A percentile compares a stretch with the other conserved stretches of the same genome.
phyloP scores from a whole-genome alignment of 1,140 invertebrate species.

The Drosophila pseudoobscura region DNA sequence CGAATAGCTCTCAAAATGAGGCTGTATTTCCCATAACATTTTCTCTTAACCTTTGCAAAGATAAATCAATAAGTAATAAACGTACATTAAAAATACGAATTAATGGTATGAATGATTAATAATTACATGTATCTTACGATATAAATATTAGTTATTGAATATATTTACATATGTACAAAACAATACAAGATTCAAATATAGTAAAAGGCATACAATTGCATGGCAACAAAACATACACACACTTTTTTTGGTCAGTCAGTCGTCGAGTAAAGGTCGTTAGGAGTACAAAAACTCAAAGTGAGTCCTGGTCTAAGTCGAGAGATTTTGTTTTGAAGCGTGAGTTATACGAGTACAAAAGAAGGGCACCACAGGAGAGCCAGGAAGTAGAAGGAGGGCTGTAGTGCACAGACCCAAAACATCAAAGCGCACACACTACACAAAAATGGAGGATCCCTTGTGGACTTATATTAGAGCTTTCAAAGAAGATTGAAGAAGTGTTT shows the following conservation, averaged over 20 bases:
- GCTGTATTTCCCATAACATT: background rate
- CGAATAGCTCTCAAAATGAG: no score
- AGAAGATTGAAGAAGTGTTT: no score
- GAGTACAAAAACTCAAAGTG: background rate
- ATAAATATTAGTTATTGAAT: slow-evolving; percentile 11
- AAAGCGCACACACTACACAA: slow-evolving; percentile 15
- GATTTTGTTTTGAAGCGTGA: slow-evolving; percentile 5
- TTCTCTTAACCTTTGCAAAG: background rate
- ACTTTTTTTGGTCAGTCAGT: slow-evolving; percentile 44
- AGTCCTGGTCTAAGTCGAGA: slow-evolving; percentile 13
- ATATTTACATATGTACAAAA: slow-evolving; percentile 40
- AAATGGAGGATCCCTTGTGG: background rate
- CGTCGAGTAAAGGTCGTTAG: slow-evolving; percentile 31
- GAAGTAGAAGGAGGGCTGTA: background rate
- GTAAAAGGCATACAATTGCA: slow-evolving; percentile 79
- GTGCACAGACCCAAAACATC: slow-evolving; percentile 22
- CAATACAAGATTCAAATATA: slow-evolving; percentile 48
- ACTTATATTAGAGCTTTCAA: background rate
- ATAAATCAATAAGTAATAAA: slow-evolving; percentile 32
- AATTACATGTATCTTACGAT: slow-evolving; percentile 3
- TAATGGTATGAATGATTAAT: background rate
- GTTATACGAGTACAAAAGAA: slow-evolving; percentile 1
- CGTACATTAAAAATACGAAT: background rate
- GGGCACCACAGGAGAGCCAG: no score
- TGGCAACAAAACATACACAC: slow-evolving; percentile 81